Conservation (phyloP, 2,888 invertebrate genomes). For the Oegoconia quadripuncta region DNA sequence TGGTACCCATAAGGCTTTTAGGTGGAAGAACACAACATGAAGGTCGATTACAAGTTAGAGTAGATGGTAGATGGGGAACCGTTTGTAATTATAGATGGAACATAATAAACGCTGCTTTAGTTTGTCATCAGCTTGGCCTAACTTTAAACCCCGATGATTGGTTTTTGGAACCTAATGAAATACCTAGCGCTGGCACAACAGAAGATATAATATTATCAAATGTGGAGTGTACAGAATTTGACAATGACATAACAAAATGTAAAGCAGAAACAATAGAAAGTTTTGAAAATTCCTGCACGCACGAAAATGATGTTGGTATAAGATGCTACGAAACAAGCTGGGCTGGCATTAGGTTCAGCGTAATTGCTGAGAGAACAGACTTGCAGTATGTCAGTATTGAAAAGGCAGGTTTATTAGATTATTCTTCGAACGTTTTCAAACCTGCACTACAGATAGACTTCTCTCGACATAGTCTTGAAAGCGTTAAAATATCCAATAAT, state of each 20-base stretch:
- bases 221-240: conserved; percentile 94
- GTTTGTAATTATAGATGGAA: conserved; percentile 99
- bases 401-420: conserved; percentile 96
- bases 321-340: conserved; percentile 94
- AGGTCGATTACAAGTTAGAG: conserved; percentile 91
- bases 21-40: conserved; percentile 90
- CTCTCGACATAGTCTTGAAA: conserved; percentile 89
- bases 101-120: conserved; percentile 92
- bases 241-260: conserved; percentile 93
- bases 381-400: conserved; percentile 93
- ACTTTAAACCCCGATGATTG: conserved; percentile 95
- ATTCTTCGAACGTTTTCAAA: conserved; percentile 91
- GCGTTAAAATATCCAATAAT: conserved; percentile 89
- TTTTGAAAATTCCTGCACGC: conserved; percentile 93
- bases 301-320: conserved; percentile 92
- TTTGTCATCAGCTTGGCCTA: conserved; percentile 96
- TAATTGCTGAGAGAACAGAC: conserved; percentile 91
- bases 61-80: conserved; percentile 96
- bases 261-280: conserved; percentile 86
- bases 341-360: conserved; percentile 95
- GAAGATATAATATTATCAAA: conserved; percentile 90
- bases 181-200: conserved; percentile 87
- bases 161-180: conserved; percentile 89
- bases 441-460: conserved; percentile 94
- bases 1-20: conserved; percentile 86